phyloP scores from a whole-genome alignment of 2,888 invertebrate species.

The Melinaea menophilus region DNA sequence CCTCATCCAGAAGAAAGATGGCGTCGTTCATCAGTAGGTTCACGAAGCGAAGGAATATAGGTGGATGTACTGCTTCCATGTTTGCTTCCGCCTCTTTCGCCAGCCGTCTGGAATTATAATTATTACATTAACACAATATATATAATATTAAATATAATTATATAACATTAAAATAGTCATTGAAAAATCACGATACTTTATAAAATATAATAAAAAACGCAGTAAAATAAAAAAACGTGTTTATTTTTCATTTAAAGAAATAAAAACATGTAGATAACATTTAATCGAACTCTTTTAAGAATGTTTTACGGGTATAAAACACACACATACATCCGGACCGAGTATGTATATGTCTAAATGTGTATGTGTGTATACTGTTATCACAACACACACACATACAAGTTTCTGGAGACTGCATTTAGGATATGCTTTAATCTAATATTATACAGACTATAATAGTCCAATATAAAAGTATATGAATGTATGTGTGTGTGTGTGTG shows the following conservation, averaged over 20 bases:
- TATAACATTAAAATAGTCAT: too few relatives aligned
- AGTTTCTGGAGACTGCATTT: too few relatives aligned
- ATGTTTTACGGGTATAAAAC: neutral
- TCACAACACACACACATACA: too few relatives aligned
- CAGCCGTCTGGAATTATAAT: slow-evolving; percentile 75
- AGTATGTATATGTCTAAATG: too few relatives aligned
- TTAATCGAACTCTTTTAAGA: neutral
- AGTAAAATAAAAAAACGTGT: neutral
- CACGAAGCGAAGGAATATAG: slow-evolving; percentile 94
- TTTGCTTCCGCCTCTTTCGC: slow-evolving; percentile 89
- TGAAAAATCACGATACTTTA: too few relatives aligned
- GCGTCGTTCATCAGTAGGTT: slow-evolving; percentile 99
- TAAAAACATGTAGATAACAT: neutral
- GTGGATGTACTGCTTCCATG: slow-evolving; percentile 94
- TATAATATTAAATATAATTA: neutral
- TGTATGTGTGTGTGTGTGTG: neutral
- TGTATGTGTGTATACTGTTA: too few relatives aligned
- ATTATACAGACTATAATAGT: too few relatives aligned
- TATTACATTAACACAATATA: neutral
- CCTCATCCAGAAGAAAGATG: slow-evolving; percentile 95
- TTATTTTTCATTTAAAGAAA: neutral
- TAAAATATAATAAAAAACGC: too few relatives aligned
- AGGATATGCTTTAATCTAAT: too few relatives aligned
- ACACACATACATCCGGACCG: too few relatives aligned
- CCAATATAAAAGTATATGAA: too few relatives aligned